Base-by-base conservation (phyloP, 2,797 vertebrate species). In the Petrocephalus sullivani region DNA sequence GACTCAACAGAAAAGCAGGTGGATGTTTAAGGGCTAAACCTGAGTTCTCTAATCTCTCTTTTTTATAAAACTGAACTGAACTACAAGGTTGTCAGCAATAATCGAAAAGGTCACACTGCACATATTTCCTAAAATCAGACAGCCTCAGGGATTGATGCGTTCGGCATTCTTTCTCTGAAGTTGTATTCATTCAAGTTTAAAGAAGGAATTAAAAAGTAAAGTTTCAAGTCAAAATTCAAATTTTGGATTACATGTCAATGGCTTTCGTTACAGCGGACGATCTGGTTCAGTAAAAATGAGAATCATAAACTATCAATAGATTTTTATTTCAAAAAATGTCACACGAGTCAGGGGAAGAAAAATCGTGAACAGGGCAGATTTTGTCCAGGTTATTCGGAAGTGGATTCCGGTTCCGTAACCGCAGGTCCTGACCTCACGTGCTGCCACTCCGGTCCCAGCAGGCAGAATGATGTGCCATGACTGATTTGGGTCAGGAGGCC, bases 1-100 rank as follows among this genome's bases (percentile, higher is more conserved):
- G 51, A 23, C 5, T 49, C 14, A 19, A 64, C 84, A 85, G 81
- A 46, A 23, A 49, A 61, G 57, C 71, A 83, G 2, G 33, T 88
- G 85, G 58, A 87, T 90, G 37, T 61, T 91, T 92, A 83, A 88
- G 91, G 92, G 92, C 92, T 92, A 91, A 94, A 96, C 95, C 95
- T 96, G 96, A 96, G 95, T 94, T 94, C 91, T 54, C 89, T 91
- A 89, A 92, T 93, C 90, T 92, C 88, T 54, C 51, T 64, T 83
- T 83, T 75, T 41, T 54, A 57, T 33, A 85, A 28, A 28, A 28
- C 28, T 28, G 28, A 28, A 58, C 28, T 58, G 84, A 86, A 60
- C 33, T 58, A 37, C 85, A 86, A 61, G 84, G 53, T 41, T 9
- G 14, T 46, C 84, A 41, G 56, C n/a, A 58, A 41, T 9, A 58